Percentiles rank a stretch among this genome's conserved stretches.
Conservation (phyloP, 2,888 invertebrate genomes). For the Ametastegia equiseti region DNA sequence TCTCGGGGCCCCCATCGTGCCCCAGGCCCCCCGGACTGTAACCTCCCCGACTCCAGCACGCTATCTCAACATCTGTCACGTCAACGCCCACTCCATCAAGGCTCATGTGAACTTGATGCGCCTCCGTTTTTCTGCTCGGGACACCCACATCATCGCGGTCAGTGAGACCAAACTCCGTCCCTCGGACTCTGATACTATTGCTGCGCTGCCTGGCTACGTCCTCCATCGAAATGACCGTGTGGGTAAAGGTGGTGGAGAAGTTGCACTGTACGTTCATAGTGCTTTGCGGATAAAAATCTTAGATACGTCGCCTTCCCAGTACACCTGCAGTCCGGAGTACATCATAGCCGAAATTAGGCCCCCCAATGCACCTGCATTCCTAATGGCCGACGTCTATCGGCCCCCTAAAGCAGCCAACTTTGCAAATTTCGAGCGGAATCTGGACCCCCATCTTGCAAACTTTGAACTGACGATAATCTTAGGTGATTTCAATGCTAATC, state of each 20-base stretch:
- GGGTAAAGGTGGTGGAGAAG: background rate
- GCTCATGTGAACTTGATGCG: background rate
- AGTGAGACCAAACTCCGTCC: background rate
- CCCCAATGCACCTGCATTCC: background rate
- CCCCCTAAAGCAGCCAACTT: background rate
- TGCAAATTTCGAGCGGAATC: background rate
- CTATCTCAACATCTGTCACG: background rate
- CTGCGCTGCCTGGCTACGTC: background rate
- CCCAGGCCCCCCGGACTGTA: background rate
- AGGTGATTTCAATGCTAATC: background rate
- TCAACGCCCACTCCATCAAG: background rate
- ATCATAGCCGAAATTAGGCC: background rate
- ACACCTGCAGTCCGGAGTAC: background rate
- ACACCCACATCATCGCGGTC: background rate
- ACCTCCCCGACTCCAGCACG: background rate
- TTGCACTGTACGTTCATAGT: background rate
- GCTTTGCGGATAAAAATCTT: background rate
- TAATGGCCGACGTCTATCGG: background rate
- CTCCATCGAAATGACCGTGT: background rate
- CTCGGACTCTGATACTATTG: background rate
- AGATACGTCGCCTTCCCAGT: background rate
- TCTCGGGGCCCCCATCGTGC: background rate
- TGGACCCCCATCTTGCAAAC: background rate
- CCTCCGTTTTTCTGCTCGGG: background rate
- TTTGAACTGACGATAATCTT: background rate